Conservation (phyloP, 2,888 invertebrate genomes). For the Hipparchia sbordonii region DNA sequence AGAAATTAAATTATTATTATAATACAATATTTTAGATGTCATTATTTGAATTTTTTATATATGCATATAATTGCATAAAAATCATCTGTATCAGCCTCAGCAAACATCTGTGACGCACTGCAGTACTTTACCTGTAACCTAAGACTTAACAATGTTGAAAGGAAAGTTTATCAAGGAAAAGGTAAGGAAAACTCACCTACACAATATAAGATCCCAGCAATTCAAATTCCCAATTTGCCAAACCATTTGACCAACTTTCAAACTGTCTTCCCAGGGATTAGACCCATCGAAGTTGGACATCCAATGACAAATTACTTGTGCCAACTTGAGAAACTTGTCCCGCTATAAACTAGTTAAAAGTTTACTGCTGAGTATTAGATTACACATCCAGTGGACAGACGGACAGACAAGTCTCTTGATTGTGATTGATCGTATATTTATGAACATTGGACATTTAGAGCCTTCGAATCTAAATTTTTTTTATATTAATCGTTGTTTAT, state of each 20-base stretch:
- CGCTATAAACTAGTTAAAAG: conserved; percentile 6
- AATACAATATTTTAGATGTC: too few relatives aligned
- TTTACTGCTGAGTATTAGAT: background rate
- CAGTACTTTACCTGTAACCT: background rate
- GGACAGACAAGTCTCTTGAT: background rate
- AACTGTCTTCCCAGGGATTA: conserved; percentile 1
- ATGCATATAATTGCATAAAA: too few relatives aligned
- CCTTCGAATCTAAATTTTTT: too few relatives aligned
- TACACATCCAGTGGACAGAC: background rate
- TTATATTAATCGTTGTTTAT: too few relatives aligned
- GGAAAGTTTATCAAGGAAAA: background rate
- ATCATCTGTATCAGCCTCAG: too few relatives aligned
- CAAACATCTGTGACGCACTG: too few relatives aligned
- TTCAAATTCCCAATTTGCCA: background rate
- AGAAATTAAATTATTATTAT: too few relatives aligned
- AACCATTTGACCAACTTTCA: background rate
- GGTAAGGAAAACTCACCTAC: background rate
- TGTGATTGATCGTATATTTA: background rate
- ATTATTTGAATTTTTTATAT: too few relatives aligned
- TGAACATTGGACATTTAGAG: too few relatives aligned
- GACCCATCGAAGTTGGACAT: conserved; percentile 5
- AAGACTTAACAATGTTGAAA: too few relatives aligned
- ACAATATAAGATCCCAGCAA: background rate
- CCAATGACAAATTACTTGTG: conserved; percentile 11
- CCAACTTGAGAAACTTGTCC: conserved; percentile 11